phyloP scores from a whole-genome alignment of 1,140 invertebrate species.

The Lucilia sericata region DNA sequence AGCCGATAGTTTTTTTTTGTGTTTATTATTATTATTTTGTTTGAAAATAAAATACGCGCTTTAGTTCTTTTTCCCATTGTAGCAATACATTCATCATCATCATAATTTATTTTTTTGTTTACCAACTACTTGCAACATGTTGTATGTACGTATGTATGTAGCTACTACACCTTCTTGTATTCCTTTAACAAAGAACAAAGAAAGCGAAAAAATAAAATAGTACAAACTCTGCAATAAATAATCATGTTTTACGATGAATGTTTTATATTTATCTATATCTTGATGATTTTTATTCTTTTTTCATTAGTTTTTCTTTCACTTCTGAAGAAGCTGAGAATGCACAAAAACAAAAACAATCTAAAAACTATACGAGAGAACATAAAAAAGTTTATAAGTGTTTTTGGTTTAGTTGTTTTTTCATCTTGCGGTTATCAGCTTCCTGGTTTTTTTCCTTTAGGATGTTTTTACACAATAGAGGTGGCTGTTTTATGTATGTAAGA shows the following conservation, averaged over 20 bases:
- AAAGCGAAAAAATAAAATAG: background rate
- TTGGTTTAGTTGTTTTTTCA: background rate
- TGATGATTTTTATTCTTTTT: too few species aligned
- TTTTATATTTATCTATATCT: background rate
- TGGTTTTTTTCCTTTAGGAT: conserved; percentile 11
- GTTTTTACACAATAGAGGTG: background rate
- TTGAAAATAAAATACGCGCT: background rate
- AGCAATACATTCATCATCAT: conserved; percentile 9
- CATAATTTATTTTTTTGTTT: background rate
- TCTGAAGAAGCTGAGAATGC: background rate
- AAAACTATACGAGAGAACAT: background rate
- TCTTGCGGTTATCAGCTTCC: background rate
- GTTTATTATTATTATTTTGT: background rate
- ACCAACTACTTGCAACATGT: background rate
- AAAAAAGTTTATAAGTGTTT: conserved; percentile 1
- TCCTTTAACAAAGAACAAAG: background rate
- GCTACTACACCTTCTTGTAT: background rate
- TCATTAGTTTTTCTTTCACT: background rate
- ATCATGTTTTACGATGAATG: conserved; percentile 11
- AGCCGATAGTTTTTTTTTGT: background rate
- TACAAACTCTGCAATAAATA: background rate
- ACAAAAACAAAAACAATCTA: too few species aligned
- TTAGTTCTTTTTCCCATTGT: background rate
- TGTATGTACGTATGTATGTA: background rate
- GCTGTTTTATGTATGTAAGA: background rate